phyloP scores from a whole-genome alignment of 2,113 vertebrate species.

The Cryptomyrus ogoouensis region DNA sequence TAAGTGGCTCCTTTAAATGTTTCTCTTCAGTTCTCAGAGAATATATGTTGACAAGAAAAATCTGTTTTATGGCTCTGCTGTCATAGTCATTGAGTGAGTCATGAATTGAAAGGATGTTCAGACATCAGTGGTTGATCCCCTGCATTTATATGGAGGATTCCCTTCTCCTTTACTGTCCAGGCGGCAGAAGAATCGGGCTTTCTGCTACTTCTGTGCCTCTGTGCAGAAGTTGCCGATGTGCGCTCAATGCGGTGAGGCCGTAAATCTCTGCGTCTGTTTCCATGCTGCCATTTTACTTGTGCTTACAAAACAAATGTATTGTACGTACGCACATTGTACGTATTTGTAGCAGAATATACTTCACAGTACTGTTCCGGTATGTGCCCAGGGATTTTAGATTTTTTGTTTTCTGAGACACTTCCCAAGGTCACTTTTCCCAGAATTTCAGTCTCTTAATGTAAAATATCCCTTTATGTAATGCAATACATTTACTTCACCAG shows the following conservation, averaged over 20 bases:
- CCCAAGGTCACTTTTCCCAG: background rate
- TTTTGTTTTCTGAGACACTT: background rate
- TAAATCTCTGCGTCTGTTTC: background rate
- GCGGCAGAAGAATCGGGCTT: conserved; percentile 95
- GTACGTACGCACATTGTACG: background rate
- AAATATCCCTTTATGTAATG: background rate
- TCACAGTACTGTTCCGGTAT: background rate
- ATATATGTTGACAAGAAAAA: background rate
- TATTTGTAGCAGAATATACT: background rate
- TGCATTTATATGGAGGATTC: conserved; percentile 17
- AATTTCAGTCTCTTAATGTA: background rate
- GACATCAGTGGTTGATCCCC: background rate
- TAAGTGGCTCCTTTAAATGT: conserved; percentile 47
- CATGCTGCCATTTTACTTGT: background rate
- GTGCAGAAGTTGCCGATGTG: conserved; percentile 93
- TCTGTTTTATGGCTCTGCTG: background rate
- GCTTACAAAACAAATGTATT: background rate
- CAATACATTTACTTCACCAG: background rate
- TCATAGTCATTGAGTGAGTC: background rate
- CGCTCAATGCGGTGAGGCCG: conserved; percentile 89
- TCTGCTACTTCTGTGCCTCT: conserved; percentile 93
- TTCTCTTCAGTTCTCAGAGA: background rate
- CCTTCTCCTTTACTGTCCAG: conserved; percentile 52
- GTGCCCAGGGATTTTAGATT: background rate
- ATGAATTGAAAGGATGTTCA: background rate